Conservation (phyloP, 2,888 invertebrate genomes). For the Scaptomyza flava region DNA sequence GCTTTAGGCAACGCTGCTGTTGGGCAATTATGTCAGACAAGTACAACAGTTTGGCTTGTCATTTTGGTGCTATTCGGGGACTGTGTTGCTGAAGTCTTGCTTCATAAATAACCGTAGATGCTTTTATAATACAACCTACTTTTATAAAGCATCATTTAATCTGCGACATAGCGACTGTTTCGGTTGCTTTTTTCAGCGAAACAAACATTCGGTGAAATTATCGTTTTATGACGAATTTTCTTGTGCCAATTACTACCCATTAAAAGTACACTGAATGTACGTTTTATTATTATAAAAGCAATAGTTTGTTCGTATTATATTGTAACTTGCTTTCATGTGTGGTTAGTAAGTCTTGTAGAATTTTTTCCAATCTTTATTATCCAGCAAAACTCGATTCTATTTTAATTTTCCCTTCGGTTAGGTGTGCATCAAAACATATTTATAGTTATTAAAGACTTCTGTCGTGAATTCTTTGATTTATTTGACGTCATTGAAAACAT, state of each 20-base stretch:
- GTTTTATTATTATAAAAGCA: conserved; percentile 1
- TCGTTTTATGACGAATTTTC: conserved; percentile 51
- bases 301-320: not conserved
- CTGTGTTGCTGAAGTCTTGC: conserved; percentile 42
- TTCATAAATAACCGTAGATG: conserved; percentile 61
- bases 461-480: conserved; percentile 14
- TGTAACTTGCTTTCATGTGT: not conserved
- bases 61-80: conserved; percentile 57
- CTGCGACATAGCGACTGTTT: conserved; percentile 39
- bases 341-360: not conserved
- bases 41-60: conserved; percentile 35
- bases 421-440: too few relatives aligned
- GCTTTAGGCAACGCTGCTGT: conserved; percentile 8
- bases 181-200: conserved; percentile 40
- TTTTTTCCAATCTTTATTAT: not conserved
- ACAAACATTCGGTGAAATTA: conserved; percentile 59
- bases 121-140: conserved; percentile 33
- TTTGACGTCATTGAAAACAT: conserved; percentile 3
- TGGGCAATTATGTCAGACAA: conserved; percentile 59
- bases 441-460: not conserved
- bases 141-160: conserved; percentile 50
- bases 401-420: too few relatives aligned
- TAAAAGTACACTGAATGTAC: conserved; percentile 8
- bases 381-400: too few relatives aligned
- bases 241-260: conserved; percentile 12